A percentile compares a stretch with the other conserved stretches of the same genome.
phyloP scores from a whole-genome alignment of 2,113 vertebrate species.

The Macrotus californicus region DNA sequence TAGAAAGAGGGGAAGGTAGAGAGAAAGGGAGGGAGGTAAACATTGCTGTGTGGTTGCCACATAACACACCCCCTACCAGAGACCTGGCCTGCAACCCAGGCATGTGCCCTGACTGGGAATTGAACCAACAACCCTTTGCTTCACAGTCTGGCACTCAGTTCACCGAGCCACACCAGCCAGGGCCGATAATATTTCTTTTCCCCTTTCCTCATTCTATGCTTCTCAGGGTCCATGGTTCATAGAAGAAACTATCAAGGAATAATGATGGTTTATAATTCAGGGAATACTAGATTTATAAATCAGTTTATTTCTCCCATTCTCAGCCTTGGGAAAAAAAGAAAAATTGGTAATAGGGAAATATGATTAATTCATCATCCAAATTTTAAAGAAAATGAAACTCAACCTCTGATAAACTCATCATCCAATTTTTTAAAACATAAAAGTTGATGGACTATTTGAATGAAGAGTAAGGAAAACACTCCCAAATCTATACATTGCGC shows the following conservation, averaged over 20 bases:
- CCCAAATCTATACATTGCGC: not conserved
- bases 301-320: not conserved
- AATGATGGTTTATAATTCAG: not conserved
- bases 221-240: not conserved
- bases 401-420: not conserved
- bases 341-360: not conserved
- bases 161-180: too few relatives aligned
- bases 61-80: too few relatives aligned
- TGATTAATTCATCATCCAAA: not conserved
- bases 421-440: not conserved
- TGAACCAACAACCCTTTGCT: too few relatives aligned
- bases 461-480: slow-evolving; percentile 8
- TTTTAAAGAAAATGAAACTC: slow-evolving; percentile 1
- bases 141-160: too few relatives aligned
- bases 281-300: not conserved
- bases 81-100: too few relatives aligned
- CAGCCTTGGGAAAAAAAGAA: not conserved
- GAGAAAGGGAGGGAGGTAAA: too few relatives aligned
- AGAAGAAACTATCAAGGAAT: not conserved
- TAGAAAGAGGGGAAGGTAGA: too few relatives aligned
- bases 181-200: not conserved
- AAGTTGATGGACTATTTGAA: not conserved
- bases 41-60: too few relatives aligned
- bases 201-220: not conserved
- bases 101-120: too few relatives aligned